Conservation (phyloP, 2,113 vertebrate species). For the Spea multiplicata region DNA sequence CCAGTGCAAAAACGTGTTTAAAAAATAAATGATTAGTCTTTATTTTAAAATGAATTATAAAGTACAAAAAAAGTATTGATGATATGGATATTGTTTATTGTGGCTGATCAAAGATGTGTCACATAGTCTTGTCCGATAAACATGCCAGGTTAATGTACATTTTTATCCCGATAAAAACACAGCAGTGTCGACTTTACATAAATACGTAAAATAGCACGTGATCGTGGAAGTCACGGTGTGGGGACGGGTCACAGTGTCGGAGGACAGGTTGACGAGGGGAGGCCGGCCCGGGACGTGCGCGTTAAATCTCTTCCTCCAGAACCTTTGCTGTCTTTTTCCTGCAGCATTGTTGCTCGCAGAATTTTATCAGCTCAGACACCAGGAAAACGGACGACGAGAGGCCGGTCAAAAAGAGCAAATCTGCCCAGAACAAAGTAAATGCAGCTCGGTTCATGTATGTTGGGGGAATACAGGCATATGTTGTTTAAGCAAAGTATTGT, state of each 20-base stretch:
- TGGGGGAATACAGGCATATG: neutral
- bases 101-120: neutral
- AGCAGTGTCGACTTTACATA: conserved; percentile 38
- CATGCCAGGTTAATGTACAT: conserved; percentile 24
- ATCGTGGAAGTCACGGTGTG: fast-evolving
- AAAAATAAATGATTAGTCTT: conserved; percentile 48
- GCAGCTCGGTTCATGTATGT: neutral
- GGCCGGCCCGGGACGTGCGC: neutral
- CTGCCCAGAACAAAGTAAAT: conserved; percentile 45
- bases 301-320: neutral
- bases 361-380: conserved; percentile 65
- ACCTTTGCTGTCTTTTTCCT: neutral
- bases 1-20: neutral
- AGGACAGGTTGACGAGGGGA: neutral
- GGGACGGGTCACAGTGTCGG: neutral
- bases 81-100: neutral
- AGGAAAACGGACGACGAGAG: conserved; percentile 72
- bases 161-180: conserved; percentile 13
- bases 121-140: conserved; percentile 1
- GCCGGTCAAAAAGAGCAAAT: conserved; percentile 63
- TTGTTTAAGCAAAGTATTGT: neutral
- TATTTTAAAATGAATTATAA: conserved; percentile 37
- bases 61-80: conserved; percentile 32
- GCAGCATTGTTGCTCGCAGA: conserved; percentile 60
- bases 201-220: neutral